Percentiles rank a stretch among this genome's conserved stretches.
These are phyloP conservation scores for Tachina grossa DNA, from an alignment of 2,888 invertebrate genomes.

Conservation along the genomic window DNA sequence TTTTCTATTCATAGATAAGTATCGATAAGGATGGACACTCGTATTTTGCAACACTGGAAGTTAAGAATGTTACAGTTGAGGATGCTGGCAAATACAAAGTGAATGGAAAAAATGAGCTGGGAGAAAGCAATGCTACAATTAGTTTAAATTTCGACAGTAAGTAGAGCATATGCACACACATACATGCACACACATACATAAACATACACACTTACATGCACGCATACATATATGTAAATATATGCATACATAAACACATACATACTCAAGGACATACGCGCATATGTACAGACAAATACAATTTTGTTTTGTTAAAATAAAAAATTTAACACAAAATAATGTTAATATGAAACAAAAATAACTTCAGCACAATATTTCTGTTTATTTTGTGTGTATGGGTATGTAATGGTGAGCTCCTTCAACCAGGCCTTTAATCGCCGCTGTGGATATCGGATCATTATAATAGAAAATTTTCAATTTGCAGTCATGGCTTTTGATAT, in stretches of 20 bases:
- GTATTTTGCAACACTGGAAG: constrained; percentile 96
- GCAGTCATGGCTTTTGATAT: too few relatives aligned
- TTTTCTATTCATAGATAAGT: constrained; percentile 86
- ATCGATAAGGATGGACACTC: constrained; percentile 96
- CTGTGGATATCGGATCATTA: too few relatives aligned
- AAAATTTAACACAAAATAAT: too few relatives aligned
- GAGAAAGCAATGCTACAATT: constrained; percentile 98
- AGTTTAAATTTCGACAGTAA: constrained; percentile 99
- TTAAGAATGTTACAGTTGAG: constrained; percentile 97
- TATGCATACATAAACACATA: background rate
- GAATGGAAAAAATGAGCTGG: constrained; percentile 98
- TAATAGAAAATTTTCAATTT: too few relatives aligned
- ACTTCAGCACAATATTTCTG: too few relatives aligned
- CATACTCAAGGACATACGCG: too few relatives aligned
- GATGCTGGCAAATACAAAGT: constrained; percentile 99
- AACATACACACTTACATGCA: background rate
- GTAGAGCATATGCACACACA: constrained; percentile 82
- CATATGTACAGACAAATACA: too few relatives aligned
- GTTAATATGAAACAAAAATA: too few relatives aligned
- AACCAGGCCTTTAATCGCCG: too few relatives aligned
- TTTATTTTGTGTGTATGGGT: too few relatives aligned
- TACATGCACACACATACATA: background rate
- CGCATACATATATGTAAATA: background rate
- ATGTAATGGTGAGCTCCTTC: too few relatives aligned
- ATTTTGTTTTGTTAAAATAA: too few relatives aligned